phyloP scores from a whole-genome alignment of 53 echinoderm and acorn worm species.

The Stichopus horrens region DNA sequence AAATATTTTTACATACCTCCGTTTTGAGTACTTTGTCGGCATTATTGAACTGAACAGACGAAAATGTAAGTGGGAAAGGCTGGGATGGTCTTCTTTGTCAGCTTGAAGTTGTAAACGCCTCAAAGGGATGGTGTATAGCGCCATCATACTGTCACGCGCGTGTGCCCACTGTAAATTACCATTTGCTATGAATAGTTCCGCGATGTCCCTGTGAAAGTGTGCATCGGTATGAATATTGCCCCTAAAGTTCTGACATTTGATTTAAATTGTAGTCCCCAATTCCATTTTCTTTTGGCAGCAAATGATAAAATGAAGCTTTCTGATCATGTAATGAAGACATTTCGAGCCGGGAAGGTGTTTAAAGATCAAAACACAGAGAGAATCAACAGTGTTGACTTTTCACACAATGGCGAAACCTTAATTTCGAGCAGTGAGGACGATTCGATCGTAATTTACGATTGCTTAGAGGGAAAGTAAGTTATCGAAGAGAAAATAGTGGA shows the following conservation, averaged over 20 bases:
- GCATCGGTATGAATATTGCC: too few species aligned
- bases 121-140: neutral
- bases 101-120: too few species aligned
- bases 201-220: neutral
- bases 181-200: neutral
- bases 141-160: neutral
- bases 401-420: constrained; percentile 96
- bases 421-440: constrained; percentile 99
- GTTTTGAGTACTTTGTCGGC: too few species aligned
- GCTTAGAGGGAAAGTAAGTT: constrained; percentile 98
- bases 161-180: neutral
- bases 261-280: too few species aligned
- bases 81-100: too few species aligned
- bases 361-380: constrained; percentile 97
- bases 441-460: constrained; percentile 98
- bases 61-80: too few species aligned
- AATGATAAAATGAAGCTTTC: constrained; percentile 87
- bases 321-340: constrained; percentile 92
- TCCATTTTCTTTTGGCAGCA: too few species aligned
- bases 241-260: too few species aligned
- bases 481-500: neutral
- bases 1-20: too few species aligned
- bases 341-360: constrained; percentile 93
- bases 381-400: constrained; percentile 98
- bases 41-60: too few species aligned